A percentile compares a stretch with the other conserved stretches of the same genome.
Conservation (phyloP, 2,888 invertebrate genomes). For the Baronia brevicornis region DNA sequence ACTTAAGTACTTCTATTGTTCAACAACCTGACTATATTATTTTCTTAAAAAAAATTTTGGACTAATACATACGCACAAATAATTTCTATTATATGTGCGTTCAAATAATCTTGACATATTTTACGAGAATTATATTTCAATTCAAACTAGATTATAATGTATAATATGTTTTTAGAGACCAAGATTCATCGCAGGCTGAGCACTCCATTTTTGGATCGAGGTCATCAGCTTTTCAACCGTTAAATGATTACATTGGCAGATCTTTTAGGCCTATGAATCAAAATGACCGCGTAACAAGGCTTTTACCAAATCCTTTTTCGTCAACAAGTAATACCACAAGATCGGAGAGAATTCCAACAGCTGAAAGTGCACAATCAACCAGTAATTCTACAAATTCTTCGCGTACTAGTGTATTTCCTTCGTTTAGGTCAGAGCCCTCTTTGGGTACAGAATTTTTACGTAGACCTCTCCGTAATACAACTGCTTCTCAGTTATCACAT, state of each 20-base stretch:
- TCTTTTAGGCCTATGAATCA: constrained; percentile 44
- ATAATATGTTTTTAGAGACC: constrained; percentile 37
- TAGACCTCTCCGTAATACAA: constrained; percentile 17
- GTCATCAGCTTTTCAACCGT: constrained; percentile 60
- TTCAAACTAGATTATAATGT: too few species aligned
- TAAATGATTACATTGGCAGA: constrained; percentile 39
- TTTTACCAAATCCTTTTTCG: constrained; percentile 61
- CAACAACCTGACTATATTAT: too few species aligned
- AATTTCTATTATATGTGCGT: too few species aligned
- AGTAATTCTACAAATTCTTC: constrained; percentile 39
- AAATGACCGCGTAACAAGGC: constrained; percentile 42
- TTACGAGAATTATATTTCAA: constrained; percentile 1
- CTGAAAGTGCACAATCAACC: constrained; percentile 22
- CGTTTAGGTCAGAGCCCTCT: constrained; percentile 36
- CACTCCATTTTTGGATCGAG: constrained; percentile 51
- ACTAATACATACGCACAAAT: too few species aligned
- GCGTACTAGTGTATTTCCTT: constrained; percentile 57
- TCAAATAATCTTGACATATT: too few species aligned
- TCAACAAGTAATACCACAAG: constrained; percentile 35
- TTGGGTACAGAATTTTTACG: constrained; percentile 21
- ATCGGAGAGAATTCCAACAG: constrained; percentile 30
- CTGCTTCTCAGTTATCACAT: constrained; percentile 16
- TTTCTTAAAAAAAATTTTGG: too few species aligned
- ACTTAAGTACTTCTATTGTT: too few species aligned
- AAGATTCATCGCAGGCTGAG: constrained; percentile 35